Evolutionary conservation across 2,888 invertebrate species (phyloP), one percentile per base, ranked within the genome.

Genomic region (Stenurella melanura): DNA sequence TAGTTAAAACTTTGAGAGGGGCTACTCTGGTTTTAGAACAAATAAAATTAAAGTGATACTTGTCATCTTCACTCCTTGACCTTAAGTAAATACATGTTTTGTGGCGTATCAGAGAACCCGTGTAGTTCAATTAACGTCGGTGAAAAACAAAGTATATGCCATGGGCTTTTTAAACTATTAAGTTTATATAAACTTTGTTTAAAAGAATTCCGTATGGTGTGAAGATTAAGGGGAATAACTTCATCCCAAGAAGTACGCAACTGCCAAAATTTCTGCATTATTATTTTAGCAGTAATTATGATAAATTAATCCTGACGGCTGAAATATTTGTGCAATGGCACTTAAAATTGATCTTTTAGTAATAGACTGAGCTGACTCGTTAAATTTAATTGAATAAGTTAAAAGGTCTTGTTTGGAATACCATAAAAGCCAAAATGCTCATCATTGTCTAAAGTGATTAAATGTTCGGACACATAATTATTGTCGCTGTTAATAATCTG

Each of bases 1-100:
- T 74, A 6, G 73, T 77, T 18, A 79, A 6, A 9, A 71, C 17
- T n/a, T 79, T 79, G 21, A 78, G 21, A 10, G 77, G 75, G 42
- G 79, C 79, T 19, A 78, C 73, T 11, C 74, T 64, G 7, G 74
- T 70, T 69, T 77, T 76, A 9, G 79, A 68, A 57, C 74, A 79
- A 56, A 71, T 50, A 54, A 78, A 63, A 72, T 77, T 61, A 50
- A 15, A 71, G 57, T 50, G 56, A 50, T 34, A 26, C 10, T 17
- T 12, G 11, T 18, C 17, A 5, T 71, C 19, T 26, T 60, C 30
- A 61, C 70, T 30, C n/a, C 17, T 38, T 19, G 54, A 60, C 26
- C 56, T 69, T 17, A 70, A 10, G 17, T 71, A 75, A 7, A 75
- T 38, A 15, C 75, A 75, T 12, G 7, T 11, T 60, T 60, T 74